Percentiles rank a stretch among this genome's conserved stretches.
Conservation (phyloP, 2,888 invertebrate genomes). For the Lissonota sp. region DNA sequence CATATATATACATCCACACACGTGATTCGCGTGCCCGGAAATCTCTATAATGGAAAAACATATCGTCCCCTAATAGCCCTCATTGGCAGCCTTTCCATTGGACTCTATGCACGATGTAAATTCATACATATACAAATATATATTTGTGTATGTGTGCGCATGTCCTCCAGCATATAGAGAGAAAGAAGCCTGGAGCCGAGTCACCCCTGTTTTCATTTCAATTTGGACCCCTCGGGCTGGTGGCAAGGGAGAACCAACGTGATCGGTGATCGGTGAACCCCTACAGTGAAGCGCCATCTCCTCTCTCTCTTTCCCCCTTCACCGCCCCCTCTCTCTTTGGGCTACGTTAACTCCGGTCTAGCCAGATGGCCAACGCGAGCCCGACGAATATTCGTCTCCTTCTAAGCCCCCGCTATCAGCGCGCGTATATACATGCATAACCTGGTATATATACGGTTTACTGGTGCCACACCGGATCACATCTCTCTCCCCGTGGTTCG, state of each 20-base stretch:
- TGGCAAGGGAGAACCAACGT: constrained; percentile 65
- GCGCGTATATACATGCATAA: background rate
- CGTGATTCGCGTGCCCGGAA: constrained; percentile 66
- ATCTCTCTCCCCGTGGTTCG: constrained; percentile 16
- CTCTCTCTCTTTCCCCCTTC: too few relatives aligned
- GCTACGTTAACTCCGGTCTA: constrained; percentile 53
- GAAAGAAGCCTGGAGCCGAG: constrained; percentile 47
- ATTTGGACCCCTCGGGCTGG: constrained; percentile 79
- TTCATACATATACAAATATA: background rate
- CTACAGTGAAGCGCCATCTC: constrained; percentile 51
- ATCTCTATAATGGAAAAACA: constrained; percentile 81
- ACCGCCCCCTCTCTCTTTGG: constrained; percentile 34
- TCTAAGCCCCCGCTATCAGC: constrained; percentile 37
- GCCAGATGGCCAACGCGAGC: constrained; percentile 68
- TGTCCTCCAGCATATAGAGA: constrained; percentile 66
- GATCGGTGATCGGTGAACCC: constrained; percentile 78
- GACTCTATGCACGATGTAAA: constrained; percentile 28
- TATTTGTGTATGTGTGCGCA: constrained; percentile 59
- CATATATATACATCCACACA: constrained; percentile 24
- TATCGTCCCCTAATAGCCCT: constrained; percentile 84
- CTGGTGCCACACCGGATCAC: constrained; percentile 47
- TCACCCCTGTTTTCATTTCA: constrained; percentile 82
- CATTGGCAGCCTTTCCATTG: constrained; percentile 81
- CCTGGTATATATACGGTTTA: background rate
- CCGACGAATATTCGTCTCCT: constrained; percentile 53